These are phyloP conservation scores for Drosophila pseudoobscura DNA, from an alignment of 1,140 invertebrate species.

Conservation along the genomic window DNA sequence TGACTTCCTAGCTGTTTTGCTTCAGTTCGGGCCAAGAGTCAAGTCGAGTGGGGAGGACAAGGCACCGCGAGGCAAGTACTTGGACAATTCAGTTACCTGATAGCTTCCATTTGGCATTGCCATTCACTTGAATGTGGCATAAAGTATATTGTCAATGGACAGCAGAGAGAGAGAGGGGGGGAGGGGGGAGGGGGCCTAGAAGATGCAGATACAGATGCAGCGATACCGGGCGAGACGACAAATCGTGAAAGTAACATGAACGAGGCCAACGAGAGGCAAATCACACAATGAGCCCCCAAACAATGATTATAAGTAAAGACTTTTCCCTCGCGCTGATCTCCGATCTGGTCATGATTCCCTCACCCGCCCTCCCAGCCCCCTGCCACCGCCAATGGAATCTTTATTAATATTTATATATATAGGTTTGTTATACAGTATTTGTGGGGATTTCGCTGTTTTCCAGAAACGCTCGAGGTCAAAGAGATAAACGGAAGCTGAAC, in stretches of 20 bases:
- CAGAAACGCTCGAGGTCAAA: conserved; percentile 66
- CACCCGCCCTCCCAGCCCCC: conserved; percentile 8
- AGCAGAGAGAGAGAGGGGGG: too few species aligned
- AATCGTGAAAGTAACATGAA: conserved; percentile 76
- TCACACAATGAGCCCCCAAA: conserved; percentile 44
- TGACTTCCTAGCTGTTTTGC: conserved; percentile 21
- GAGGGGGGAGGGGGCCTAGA: background rate
- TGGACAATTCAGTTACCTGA: conserved; percentile 57
- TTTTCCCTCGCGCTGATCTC: conserved; percentile 9
- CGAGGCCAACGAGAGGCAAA: conserved; percentile 26
- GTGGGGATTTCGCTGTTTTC: conserved; percentile 8
- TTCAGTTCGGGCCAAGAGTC: conserved; percentile 19
- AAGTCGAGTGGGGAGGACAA: background rate
- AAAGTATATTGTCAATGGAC: conserved; percentile 55
- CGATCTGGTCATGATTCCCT: conserved; percentile 65
- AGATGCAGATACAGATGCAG: conserved; percentile 4
- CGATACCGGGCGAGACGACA: conserved; percentile 16
- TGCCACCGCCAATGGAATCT: conserved; percentile 27
- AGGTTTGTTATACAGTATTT: conserved; percentile 22
- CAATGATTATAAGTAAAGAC: conserved; percentile 72
- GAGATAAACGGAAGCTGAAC: conserved; percentile 49
- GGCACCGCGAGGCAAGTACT: background rate
- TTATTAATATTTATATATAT: conserved; percentile 63
- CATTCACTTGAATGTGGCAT: conserved; percentile 59
- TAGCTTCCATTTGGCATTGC: conserved; percentile 59